A percentile compares a stretch with the other conserved stretches of the same genome.
These are phyloP conservation scores for Scaptomyza reducta DNA, from an alignment of 2,888 invertebrate species.

Conservation along the genomic window DNA sequence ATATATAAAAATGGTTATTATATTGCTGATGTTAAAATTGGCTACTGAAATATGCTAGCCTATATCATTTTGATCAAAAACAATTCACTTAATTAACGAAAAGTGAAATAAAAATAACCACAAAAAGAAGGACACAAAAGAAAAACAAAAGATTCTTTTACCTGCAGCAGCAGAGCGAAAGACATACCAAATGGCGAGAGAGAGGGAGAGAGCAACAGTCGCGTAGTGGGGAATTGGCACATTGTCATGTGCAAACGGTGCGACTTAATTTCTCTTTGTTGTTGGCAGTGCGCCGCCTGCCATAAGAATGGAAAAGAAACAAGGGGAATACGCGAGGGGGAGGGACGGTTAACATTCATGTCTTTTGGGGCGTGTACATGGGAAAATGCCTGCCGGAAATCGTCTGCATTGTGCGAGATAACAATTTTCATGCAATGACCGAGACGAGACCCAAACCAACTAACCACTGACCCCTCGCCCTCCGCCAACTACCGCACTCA, in stretches of 20 bases:
- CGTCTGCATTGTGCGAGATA: constrained; percentile 79
- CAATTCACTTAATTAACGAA: constrained; percentile 50
- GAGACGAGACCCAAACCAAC: constrained; percentile 43
- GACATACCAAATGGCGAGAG: constrained; percentile 30
- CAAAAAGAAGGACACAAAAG: constrained; percentile 14
- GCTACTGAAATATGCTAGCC: background rate
- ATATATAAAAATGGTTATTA: background rate
- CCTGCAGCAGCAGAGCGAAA: constrained; percentile 30
- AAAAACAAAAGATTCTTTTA: constrained; percentile 20
- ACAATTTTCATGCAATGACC: constrained; percentile 78
- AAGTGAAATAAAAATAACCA: constrained; percentile 34
- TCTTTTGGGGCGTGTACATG: constrained; percentile 36
- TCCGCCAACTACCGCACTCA: constrained; percentile 60
- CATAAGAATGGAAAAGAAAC: background rate
- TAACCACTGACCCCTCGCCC: background rate
- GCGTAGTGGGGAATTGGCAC: constrained; percentile 14
- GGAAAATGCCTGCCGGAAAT: constrained; percentile 72
- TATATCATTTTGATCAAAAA: constrained; percentile 25
- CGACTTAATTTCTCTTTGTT: constrained; percentile 65
- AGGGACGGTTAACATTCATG: constrained; percentile 15
- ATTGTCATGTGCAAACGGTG: constrained; percentile 70
- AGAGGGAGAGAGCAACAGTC: constrained; percentile 10
- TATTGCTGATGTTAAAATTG: constrained; percentile 4
- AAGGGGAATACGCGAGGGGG: no score
- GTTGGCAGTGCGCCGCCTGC: constrained; percentile 10